Conservation (phyloP, 1,140 invertebrate species). For the Babylonia areolata region DNA sequence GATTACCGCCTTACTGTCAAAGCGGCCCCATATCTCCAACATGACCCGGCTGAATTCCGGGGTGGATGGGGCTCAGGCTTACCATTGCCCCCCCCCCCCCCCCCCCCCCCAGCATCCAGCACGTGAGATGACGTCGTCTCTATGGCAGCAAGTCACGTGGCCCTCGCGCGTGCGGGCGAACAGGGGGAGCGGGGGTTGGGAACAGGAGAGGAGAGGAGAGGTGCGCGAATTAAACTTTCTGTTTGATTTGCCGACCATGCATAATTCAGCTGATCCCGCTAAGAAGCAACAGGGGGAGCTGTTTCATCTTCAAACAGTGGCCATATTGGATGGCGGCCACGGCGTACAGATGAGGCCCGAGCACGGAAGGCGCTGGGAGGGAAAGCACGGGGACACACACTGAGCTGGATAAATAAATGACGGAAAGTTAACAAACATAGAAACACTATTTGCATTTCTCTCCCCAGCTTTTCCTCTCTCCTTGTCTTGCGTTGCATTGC, state of each 20-base stretch:
- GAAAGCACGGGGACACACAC: neutral
- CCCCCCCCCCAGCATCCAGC: no score
- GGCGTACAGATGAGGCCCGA: neutral
- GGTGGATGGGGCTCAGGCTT: neutral
- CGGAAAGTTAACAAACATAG: neutral
- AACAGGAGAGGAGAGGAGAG: neutral
- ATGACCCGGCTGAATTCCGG: no score
- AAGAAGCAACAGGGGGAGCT: slow-evolving; percentile 19
- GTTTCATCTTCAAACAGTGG: slow-evolving; percentile 32
- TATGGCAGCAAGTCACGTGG: neutral
- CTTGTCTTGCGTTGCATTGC: neutral
- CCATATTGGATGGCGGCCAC: neutral
- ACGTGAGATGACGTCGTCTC: neutral
- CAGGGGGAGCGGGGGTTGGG: neutral
- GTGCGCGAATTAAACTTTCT: slow-evolving; percentile 26
- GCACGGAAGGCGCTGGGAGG: neutral
- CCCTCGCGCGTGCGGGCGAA: no score
- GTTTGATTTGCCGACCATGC: slow-evolving; percentile 32
- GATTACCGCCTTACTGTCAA: neutral
- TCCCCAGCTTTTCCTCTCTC: neutral
- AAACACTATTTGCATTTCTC: neutral
- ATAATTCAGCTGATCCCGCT: slow-evolving; percentile 17
- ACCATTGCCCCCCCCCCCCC: neutral
- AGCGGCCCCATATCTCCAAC: no score
- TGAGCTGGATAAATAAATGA: neutral